Percentiles rank a stretch among this genome's conserved stretches.
These are phyloP conservation scores for Epizoanthus ramosus DNA, from an alignment of 92 coral and sea anemone genomes.

Conservation along the genomic window DNA sequence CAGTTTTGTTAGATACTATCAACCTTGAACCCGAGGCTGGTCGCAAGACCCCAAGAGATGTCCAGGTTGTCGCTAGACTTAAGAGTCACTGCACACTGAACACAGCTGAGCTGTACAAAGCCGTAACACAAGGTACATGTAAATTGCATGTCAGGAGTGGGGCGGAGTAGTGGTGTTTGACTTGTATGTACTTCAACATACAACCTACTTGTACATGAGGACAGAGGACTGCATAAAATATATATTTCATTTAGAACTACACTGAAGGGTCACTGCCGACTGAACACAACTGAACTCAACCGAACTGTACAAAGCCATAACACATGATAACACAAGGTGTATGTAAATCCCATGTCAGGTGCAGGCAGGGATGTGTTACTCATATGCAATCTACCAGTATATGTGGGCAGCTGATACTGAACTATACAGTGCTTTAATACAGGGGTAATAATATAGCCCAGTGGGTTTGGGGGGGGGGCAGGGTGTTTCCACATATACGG, in stretches of 20 bases:
- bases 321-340: slow-evolving; percentile 47
- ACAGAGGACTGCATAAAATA: slow-evolving; percentile 29
- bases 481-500: too few species aligned
- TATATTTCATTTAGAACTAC: slow-evolving; percentile 36
- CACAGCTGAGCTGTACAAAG: slow-evolving; percentile 63
- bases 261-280: slow-evolving; percentile 29
- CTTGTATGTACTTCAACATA: too few species aligned
- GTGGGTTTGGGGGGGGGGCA: too few species aligned
- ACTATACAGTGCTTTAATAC: too few species aligned
- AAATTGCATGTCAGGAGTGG: background rate
- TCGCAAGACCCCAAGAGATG: slow-evolving; percentile 69
- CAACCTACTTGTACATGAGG: too few species aligned
- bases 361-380: too few species aligned
- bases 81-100: slow-evolving; percentile 35
- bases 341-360: background rate
- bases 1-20: slow-evolving; percentile 76
- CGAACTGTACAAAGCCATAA: slow-evolving; percentile 57
- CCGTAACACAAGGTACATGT: slow-evolving; percentile 74
- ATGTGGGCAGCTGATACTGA: too few species aligned
- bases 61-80: slow-evolving; percentile 50
- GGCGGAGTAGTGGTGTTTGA: too few species aligned
- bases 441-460: too few species aligned
- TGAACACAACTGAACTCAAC: slow-evolving; percentile 54
- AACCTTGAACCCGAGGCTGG: slow-evolving; percentile 85
- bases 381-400: too few species aligned